Evolutionary conservation across 2,113 vertebrate genomes (phyloP).

Genomic region (Tonatia bakeri): DNA sequence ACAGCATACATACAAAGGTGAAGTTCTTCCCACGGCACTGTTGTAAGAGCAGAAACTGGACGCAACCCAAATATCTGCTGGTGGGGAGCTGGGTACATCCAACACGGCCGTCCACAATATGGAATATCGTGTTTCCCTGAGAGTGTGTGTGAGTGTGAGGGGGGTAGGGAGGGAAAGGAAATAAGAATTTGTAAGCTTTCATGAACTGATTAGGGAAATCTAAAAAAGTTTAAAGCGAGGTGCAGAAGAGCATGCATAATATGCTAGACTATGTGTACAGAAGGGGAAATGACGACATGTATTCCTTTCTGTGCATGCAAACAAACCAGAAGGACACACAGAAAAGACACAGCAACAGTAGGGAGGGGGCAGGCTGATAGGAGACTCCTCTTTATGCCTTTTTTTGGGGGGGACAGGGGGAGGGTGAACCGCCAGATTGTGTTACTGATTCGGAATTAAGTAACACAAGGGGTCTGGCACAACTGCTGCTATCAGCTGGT

Average conservation of each 20-base stretch:
- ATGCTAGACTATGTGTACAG: not conserved
- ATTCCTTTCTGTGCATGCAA: not conserved
- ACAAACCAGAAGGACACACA: not conserved
- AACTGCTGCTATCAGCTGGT: not conserved
- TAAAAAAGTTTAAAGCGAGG: not conserved
- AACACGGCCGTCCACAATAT: not conserved
- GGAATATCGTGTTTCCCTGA: not conserved
- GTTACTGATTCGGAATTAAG: slow-evolving; percentile 17
- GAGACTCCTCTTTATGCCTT: not conserved
- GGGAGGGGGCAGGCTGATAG: not conserved
- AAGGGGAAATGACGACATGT: not conserved
- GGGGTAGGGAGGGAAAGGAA: not conserved
- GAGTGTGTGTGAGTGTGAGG: not conserved
- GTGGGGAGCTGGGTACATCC: not conserved
- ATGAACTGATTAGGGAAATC: not conserved
- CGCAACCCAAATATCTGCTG: not conserved
- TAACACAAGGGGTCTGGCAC: not conserved
- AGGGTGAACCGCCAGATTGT: not conserved
- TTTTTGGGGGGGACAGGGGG: not conserved
- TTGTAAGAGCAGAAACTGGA: not conserved
- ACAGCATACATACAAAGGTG: accelerated
- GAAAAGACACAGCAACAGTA: not conserved
- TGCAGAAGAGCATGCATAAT: not conserved
- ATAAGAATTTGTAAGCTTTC: not conserved
- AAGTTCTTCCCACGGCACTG: not conserved